Base-by-base conservation (phyloP, 1,140 invertebrate genomes). In the Thaumetopoea pityocampa region DNA sequence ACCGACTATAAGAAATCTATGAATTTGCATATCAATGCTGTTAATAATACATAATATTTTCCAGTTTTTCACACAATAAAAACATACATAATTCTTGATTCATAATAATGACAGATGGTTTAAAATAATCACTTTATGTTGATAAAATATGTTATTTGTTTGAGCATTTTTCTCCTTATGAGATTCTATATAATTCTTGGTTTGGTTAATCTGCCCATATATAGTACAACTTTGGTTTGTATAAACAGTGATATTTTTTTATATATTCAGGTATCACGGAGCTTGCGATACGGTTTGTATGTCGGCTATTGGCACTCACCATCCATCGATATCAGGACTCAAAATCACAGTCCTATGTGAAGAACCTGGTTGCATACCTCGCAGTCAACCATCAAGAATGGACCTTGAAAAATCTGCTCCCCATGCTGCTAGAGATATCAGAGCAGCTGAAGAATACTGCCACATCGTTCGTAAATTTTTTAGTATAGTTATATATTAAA, bases 261-360 rank as follows among this genome's bases (percentile, higher is more conserved):
- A 1, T 19, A 16, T 10, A 26, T 18, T 26, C 42, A 96, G 95
- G 89, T 45, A 89, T 95, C 29, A 92, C 91, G 67, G 92, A 94
- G 47, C 88, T 89, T 53, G 91, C 92, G 42, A 87, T 96, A 10
- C 89, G 89, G 61, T 93, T 92, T 48, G 89, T 96, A 43, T 94
- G 93, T 55, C 91, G 92, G 70, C 87, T 92, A 32, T 70, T 95
- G 37, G 88, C 89, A 7, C 85, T 90, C 14, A 93, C 93, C 5
- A 78, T 96, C 44, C 89, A 91, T 38, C 88, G 92, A 51, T 96
- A 96, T 65, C 86, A 90, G 56, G 94, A 96, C 83, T 88, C 88
- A 28, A 82, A 87, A 42, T 96, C 94, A 2, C 91, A 94, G 63
- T 88, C 89, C 19, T 90, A 92, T 64, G 88, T 96, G 8, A 89